Percentiles rank a stretch among this genome's conserved stretches.
Evolutionary conservation across 2,888 invertebrate species (phyloP).

Genomic region (Microplitis deprimator): DNA sequence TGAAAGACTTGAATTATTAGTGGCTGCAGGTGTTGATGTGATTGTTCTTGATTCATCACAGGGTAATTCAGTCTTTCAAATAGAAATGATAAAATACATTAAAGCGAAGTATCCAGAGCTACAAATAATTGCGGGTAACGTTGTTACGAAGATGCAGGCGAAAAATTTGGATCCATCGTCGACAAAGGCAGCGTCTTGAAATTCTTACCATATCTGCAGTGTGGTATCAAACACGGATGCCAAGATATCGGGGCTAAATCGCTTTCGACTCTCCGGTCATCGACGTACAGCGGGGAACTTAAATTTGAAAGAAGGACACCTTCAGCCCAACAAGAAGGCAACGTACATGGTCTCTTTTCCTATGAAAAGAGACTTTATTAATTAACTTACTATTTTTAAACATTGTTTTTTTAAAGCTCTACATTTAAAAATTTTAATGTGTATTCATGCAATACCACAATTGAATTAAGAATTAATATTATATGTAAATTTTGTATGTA

Average conservation of each 20-base stretch:
- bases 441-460: too few relatives aligned
- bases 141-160: slow-evolving; percentile 96
- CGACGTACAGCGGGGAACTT: slow-evolving; percentile 90
- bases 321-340: slow-evolving; percentile 97
- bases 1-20: slow-evolving; percentile 83
- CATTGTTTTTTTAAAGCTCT: too few relatives aligned
- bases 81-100: slow-evolving; percentile 93
- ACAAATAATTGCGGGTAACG: slow-evolving; percentile 97
- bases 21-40: slow-evolving; percentile 94
- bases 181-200: slow-evolving; percentile 97
- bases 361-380: slow-evolving; percentile 93
- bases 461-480: too few relatives aligned
- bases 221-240: slow-evolving; percentile 96
- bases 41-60: slow-evolving; percentile 97
- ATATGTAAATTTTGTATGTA: too few relatives aligned
- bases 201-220: slow-evolving; percentile 95
- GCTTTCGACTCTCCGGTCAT: slow-evolving; percentile 74
- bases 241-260: slow-evolving; percentile 95
- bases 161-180: slow-evolving; percentile 97
- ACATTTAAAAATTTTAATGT: too few relatives aligned
- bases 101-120: slow-evolving; percentile 88
- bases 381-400: slow-evolving; percentile 10
- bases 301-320: slow-evolving; percentile 96
- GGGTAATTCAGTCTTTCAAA: slow-evolving; percentile 96
- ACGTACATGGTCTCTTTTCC: slow-evolving; percentile 96